phyloP scores from a whole-genome alignment of 2,888 invertebrate genomes.

The Stenolophus ochropezus region DNA sequence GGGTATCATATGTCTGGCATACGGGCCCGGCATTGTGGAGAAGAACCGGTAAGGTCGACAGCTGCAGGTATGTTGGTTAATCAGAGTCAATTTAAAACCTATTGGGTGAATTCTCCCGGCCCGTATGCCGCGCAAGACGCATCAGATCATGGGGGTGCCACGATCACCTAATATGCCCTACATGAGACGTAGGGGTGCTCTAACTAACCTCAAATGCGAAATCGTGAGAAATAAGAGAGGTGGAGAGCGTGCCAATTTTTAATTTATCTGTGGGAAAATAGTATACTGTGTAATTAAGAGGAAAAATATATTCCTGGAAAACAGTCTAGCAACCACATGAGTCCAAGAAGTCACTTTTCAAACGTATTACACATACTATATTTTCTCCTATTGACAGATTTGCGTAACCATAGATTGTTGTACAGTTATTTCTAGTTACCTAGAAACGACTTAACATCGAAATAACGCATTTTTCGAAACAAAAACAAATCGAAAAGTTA shows the following conservation, averaged over 20 bases:
- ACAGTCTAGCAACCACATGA: too few species aligned
- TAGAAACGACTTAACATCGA: too few species aligned
- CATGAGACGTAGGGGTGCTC: slow-evolving; percentile 7
- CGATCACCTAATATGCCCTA: slow-evolving; percentile 43
- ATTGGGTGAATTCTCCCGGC: slow-evolving; percentile 65
- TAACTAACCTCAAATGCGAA: slow-evolving; percentile 16
- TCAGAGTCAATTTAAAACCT: slow-evolving; percentile 73
- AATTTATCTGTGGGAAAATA: not conserved
- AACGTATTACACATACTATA: too few species aligned
- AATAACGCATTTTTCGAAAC: too few species aligned
- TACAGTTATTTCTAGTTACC: too few species aligned
- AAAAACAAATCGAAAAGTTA: too few species aligned
- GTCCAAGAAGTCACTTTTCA: too few species aligned
- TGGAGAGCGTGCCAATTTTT: not conserved
- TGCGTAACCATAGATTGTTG: too few species aligned
- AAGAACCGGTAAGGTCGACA: slow-evolving; percentile 65
- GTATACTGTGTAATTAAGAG: too few species aligned
- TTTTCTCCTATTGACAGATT: too few species aligned
- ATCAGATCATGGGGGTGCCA: slow-evolving; percentile 45
- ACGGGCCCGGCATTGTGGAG: slow-evolving; percentile 50
- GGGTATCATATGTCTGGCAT: slow-evolving; percentile 35
- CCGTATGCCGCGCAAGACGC: slow-evolving; percentile 45
- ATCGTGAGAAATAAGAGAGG: slow-evolving; percentile 6
- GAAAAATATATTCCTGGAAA: too few species aligned
- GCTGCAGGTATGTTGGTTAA: slow-evolving; percentile 73